A percentile compares a stretch with the other conserved stretches of the same genome.
Conservation (phyloP, 2,113 vertebrate species). For the Pterocles gutturalis region DNA sequence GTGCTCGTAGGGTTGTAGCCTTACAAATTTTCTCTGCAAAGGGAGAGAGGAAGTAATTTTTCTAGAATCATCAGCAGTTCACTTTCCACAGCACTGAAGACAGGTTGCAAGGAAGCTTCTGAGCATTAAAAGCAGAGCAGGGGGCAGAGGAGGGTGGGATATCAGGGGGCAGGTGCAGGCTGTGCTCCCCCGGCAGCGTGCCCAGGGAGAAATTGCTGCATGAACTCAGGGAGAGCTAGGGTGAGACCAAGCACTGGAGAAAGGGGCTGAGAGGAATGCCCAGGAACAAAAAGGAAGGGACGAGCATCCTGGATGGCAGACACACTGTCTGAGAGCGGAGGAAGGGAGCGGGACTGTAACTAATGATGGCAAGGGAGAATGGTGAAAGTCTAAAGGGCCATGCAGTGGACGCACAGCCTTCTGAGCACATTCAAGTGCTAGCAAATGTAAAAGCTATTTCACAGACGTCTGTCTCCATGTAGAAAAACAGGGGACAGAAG, state of each 20-base stretch:
- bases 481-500: not conserved
- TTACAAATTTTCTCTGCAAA: not conserved
- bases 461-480: not conserved
- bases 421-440: not conserved
- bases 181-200: not conserved
- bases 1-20: not conserved
- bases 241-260: not conserved
- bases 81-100: not conserved
- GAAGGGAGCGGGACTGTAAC: not conserved
- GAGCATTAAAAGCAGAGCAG: rapidly evolving
- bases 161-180: not conserved
- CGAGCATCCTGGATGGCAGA: not conserved
- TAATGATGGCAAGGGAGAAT: not conserved
- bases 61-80: not conserved
- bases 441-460: not conserved
- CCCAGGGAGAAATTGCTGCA: rapidly evolving
- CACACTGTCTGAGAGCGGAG: not conserved
- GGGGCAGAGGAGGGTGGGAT: not conserved
- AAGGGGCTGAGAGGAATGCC: not conserved
- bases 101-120: not conserved
- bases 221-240: not conserved
- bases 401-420: not conserved
- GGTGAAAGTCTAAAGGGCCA: not conserved
- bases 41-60: not conserved
- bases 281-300: not conserved